These are phyloP conservation scores for Cryptotermes secundus DNA, from an alignment of 1,140 invertebrate species.

Conservation along the genomic window DNA sequence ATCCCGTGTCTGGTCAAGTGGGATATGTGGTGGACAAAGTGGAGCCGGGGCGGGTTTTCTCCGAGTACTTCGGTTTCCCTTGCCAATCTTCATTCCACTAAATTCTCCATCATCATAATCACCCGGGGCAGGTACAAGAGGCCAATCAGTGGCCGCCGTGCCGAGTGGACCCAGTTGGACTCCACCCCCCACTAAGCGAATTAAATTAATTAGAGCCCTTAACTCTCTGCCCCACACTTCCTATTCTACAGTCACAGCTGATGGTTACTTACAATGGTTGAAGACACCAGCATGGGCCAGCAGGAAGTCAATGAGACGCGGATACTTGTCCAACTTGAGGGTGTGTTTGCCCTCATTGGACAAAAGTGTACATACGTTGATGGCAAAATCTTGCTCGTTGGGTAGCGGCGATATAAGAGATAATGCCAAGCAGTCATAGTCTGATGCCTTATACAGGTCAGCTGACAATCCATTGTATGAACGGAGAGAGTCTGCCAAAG, in stretches of 20 bases:
- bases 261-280: conserved; percentile 66
- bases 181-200: too few relatives aligned
- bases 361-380: conserved; percentile 94
- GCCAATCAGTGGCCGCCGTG: too few relatives aligned
- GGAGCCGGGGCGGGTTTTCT: too few relatives aligned
- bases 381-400: conserved; percentile 98
- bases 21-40: too few relatives aligned
- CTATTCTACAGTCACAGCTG: conserved; percentile 37
- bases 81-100: too few relatives aligned
- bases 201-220: too few relatives aligned
- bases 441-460: conserved; percentile 72
- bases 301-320: conserved; percentile 82
- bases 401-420: conserved; percentile 92
- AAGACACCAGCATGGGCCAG: conserved; percentile 93
- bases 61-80: too few relatives aligned
- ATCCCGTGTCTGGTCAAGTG: too few relatives aligned
- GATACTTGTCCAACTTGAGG: conserved; percentile 78
- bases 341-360: conserved; percentile 91
- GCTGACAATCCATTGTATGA: conserved; percentile 66
- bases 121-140: too few relatives aligned
- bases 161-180: too few relatives aligned
- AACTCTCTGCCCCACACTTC: too few relatives aligned
- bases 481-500: conserved; percentile 62
- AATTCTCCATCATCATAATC: too few relatives aligned
- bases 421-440: conserved; percentile 84